phyloP scores from a whole-genome alignment of 2,113 vertebrate genomes.

The Tympanuchus pallidicinctus region DNA sequence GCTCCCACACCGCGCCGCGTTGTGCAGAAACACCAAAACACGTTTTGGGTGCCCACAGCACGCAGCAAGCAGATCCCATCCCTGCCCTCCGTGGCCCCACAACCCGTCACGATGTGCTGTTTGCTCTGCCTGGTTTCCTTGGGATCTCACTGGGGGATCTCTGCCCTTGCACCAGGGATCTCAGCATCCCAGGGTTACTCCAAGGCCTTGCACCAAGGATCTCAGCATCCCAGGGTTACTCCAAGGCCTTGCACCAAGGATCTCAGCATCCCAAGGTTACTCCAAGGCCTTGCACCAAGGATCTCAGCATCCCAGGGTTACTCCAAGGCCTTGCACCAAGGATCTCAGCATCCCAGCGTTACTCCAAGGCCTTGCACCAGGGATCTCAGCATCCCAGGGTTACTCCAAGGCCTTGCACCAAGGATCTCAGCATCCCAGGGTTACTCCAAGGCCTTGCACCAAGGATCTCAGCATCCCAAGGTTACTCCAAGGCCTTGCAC shows the following conservation, averaged over 20 bases:
- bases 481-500: too few species aligned
- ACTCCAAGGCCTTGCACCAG: background rate
- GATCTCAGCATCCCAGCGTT: accelerated
- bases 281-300: background rate
- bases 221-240: background rate
- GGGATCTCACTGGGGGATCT: background rate
- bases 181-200: background rate
- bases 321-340: background rate
- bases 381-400: accelerated
- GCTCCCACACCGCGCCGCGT: accelerated
- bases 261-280: background rate
- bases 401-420: background rate
- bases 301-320: background rate
- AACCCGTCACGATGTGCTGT: background rate
- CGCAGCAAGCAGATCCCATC: background rate
- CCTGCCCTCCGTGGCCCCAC: background rate
- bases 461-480: too few species aligned
- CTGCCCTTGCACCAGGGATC: background rate
- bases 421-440: too few species aligned
- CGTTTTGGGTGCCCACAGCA: background rate
- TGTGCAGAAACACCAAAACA: background rate
- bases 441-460: too few species aligned
- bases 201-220: background rate
- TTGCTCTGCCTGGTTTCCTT: background rate
- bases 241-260: background rate